These are phyloP conservation scores for Subacronicta megacephala DNA, from an alignment of 2,888 invertebrate species.

Conservation along the genomic window DNA sequence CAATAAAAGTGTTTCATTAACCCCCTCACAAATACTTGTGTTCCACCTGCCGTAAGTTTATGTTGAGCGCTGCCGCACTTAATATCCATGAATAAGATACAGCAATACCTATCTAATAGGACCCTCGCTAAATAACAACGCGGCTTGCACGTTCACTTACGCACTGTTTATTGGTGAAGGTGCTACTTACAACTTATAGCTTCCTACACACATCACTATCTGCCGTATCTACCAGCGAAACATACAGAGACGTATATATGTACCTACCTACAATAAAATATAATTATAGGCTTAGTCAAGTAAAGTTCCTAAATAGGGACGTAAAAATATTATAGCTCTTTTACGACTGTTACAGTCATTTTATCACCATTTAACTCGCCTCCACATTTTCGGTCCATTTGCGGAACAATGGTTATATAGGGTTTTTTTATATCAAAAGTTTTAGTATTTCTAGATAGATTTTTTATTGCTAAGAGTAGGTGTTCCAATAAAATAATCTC, in stretches of 20 bases:
- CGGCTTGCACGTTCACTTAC: conserved; percentile 40
- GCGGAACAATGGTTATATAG: conserved; percentile 52
- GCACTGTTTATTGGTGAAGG: conserved; percentile 53
- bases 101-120: conserved; percentile 57
- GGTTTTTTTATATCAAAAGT: conserved; percentile 54
- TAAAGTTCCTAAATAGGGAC: conserved; percentile 53
- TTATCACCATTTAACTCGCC: conserved; percentile 56
- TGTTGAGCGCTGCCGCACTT: conserved; percentile 54
- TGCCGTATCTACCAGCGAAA: conserved; percentile 22
- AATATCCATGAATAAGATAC: conserved; percentile 60
- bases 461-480: conserved; percentile 38
- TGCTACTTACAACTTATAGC: conserved; percentile 47
- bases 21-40: conserved; percentile 41
- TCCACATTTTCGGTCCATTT: conserved; percentile 58
- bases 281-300: conserved; percentile 40
- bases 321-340: conserved; percentile 58
- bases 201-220: conserved; percentile 38
- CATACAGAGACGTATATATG: conserved; percentile 23
- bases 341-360: conserved; percentile 62
- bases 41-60: conserved; percentile 67
- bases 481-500: conserved; percentile 36
- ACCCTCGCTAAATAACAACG: conserved; percentile 53
- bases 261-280: too few relatives aligned
- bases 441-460: conserved; percentile 51
- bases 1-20: conserved; percentile 54